Evolutionary conservation across 1,140 invertebrate genomes (phyloP).

Genomic region (Neoseiulus cucumeris): DNA sequence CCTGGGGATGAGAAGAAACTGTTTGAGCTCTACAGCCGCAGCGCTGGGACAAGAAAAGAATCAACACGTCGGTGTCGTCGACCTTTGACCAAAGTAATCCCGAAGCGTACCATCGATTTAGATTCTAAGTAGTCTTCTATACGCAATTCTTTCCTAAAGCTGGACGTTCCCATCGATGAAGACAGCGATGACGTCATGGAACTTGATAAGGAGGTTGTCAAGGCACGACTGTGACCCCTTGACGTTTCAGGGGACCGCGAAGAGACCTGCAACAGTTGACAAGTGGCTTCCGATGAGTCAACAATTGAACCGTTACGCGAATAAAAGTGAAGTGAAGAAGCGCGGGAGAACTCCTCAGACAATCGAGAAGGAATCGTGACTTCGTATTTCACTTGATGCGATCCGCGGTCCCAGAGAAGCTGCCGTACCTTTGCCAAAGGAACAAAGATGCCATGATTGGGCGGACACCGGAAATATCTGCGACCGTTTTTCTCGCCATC

Average conservation of each 20-base stretch:
- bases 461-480: conserved; percentile 33
- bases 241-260: background rate
- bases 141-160: conserved; percentile 7
- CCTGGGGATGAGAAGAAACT: background rate
- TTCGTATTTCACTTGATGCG: background rate
- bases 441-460: conserved; percentile 32
- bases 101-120: background rate
- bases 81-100: background rate
- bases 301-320: no score
- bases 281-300: no score
- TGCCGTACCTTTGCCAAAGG: conserved; percentile 28
- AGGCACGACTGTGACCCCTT: background rate
- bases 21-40: no score
- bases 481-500: conserved; percentile 39
- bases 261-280: background rate
- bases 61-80: background rate
- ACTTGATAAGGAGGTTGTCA: background rate
- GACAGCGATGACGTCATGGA: background rate
- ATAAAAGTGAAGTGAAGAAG: no score
- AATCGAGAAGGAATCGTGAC: background rate
- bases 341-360: no score
- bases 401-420: background rate
- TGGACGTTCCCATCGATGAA: background rate
- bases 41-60: no score
- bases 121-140: conserved; percentile 10